These are phyloP conservation scores for Psilopsiagon aurifrons DNA, from an alignment of 2,113 vertebrate species.

Conservation along the genomic window DNA sequence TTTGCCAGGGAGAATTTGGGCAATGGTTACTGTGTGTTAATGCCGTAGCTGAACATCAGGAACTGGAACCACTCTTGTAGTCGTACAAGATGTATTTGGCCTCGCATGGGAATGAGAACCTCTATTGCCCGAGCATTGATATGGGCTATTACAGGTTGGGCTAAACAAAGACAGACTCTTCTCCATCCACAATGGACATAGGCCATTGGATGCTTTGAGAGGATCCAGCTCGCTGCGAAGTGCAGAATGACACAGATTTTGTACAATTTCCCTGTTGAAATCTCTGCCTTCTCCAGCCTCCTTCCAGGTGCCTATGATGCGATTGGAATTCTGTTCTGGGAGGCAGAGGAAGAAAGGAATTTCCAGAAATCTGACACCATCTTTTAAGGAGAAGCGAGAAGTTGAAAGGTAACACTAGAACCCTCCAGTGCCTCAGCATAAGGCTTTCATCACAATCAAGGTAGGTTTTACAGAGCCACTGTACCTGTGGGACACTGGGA, in stretches of 20 bases:
- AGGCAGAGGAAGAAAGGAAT: not conserved
- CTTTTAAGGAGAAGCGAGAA: not conserved
- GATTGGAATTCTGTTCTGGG: not conserved
- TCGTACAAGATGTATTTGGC: not conserved
- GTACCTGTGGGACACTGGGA: not conserved
- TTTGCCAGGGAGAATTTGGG: not conserved
- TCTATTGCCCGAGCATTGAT: not conserved
- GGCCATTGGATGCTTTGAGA: not conserved
- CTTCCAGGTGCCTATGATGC: not conserved
- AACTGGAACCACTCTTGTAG: not conserved
- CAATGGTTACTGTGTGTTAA: not conserved
- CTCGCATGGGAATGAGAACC: not conserved
- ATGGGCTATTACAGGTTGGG: not conserved
- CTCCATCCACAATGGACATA: not conserved
- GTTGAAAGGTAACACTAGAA: not conserved
- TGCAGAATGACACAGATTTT: not conserved
- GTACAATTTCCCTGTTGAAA: not conserved
- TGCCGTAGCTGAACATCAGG: not conserved
- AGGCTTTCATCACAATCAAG: not conserved
- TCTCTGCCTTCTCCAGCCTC: not conserved
- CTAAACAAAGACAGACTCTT: not conserved
- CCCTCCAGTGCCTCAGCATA: not conserved
- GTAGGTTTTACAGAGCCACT: not conserved
- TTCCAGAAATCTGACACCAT: not conserved
- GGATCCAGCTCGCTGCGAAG: not conserved